Evolutionary conservation across 1,140 invertebrate species (phyloP), one percentile per base, ranked within the genome.

Genomic region (Neodiprion lecontei): DNA sequence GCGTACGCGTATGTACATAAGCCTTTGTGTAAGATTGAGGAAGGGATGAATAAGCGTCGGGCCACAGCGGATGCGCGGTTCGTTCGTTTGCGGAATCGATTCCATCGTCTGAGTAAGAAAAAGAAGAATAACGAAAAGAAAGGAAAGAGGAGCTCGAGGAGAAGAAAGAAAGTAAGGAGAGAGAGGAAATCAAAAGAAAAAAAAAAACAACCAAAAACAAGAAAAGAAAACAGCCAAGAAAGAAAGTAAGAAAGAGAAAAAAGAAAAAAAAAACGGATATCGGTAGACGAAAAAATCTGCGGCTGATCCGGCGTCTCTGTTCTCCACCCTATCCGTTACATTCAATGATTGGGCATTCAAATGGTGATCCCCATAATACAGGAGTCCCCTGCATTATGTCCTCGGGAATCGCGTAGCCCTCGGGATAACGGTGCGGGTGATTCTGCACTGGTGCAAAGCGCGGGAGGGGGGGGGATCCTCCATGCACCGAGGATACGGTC

Each of bases 81-180:
- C 53, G 53, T 61, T 17, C 53, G 53, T 61, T 61, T 61, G 53
- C 53, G 53, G 53, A 61, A 61, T 61, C 53, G 53, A 61, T 61
- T 61, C 53, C 28, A 40, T 40, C 28, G 28, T 40, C 28, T 40
- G 28, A 40, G 28, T 40, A 40, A 5, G 28, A 40, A 40, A 40
- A 40, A 40, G 28, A 40, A 40, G 28, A 40, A 40, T 40, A 40
- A 40, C 5, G 28, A 40, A 40, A 40, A 40, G 28, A 40, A 40
- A 3, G 28, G 5, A 40, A 40, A 40, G 28, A 40, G 28, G 28
- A 5, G 28, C 2, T 1, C 5, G 5, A 40, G 28, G 5, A 40
- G 28, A 40, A 40, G 28, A 40, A 40, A 40, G 28, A 40, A 40
- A 40, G 5, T 40, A 40, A 40, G 28, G 28, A 40, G 28, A 40